Conservation (phyloP, 2,113 vertebrate species). For the Corythaixoides concolor region DNA sequence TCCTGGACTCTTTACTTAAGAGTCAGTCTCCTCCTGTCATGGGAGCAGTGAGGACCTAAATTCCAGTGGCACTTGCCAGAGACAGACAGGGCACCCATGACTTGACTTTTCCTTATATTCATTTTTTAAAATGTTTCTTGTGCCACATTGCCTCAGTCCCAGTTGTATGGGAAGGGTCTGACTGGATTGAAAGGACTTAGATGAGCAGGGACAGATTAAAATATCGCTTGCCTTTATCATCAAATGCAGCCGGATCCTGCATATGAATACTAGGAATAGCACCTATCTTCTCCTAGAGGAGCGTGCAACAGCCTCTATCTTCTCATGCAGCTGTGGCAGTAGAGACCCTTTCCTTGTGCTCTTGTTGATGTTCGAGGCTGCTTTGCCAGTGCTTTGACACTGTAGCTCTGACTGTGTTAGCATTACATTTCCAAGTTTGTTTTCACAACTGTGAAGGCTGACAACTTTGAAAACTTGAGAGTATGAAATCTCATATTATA, state of each 20-base stretch:
- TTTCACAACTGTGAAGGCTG: not conserved
- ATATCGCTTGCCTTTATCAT: not conserved
- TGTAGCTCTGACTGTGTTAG: not conserved
- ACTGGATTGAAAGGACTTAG: not conserved
- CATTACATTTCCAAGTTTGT: not conserved
- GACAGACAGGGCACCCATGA: not conserved
- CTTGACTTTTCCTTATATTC: not conserved
- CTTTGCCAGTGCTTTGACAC: not conserved
- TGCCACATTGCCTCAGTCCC: not conserved
- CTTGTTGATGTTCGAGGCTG: not conserved
- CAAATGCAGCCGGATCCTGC: not conserved
- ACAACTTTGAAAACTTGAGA: not conserved
- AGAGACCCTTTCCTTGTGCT: not conserved
- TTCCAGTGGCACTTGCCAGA: not conserved
- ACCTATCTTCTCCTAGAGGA: not conserved
- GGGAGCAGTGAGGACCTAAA: not conserved
- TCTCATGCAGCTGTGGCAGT: not conserved
- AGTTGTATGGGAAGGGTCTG: not conserved
- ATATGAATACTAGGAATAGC: not conserved
- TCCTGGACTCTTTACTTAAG: not conserved
- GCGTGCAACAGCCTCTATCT: not conserved
- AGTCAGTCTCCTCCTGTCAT: not conserved
- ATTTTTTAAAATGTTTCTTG: not conserved
- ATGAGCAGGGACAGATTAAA: not conserved
- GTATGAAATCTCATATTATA: not conserved